phyloP scores from a whole-genome alignment of 2,113 vertebrate species.

The Podarcis cretensis region DNA sequence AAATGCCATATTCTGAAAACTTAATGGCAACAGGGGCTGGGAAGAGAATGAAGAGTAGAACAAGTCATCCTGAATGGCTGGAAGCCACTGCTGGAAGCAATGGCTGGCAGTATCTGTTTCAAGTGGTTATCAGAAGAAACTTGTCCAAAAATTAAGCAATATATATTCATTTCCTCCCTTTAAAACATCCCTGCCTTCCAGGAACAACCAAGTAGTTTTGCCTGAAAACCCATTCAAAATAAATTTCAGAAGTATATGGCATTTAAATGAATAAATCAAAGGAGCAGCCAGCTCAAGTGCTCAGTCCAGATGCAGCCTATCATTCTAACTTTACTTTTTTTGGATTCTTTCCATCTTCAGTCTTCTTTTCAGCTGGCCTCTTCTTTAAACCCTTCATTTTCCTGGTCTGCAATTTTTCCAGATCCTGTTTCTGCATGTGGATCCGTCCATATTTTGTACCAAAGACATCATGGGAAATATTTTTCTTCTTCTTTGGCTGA shows the following conservation, averaged over 20 bases:
- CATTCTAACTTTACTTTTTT: conserved; percentile 79
- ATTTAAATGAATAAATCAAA: conserved; percentile 17
- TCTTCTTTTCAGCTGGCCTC: conserved; percentile 75
- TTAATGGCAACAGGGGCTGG: not conserved
- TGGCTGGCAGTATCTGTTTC: not conserved
- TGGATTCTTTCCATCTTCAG: conserved; percentile 48
- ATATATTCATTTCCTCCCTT: not conserved
- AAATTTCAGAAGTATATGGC: not conserved
- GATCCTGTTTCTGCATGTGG: conserved; percentile 98
- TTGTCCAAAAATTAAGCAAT: not conserved
- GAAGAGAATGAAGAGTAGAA: not conserved
- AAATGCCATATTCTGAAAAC: not conserved
- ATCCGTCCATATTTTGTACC: conserved; percentile 91
- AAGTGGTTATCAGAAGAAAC: not conserved
- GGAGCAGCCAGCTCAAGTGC: not conserved
- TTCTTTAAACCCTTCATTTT: conserved; percentile 97
- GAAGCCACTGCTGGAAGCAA: not conserved
- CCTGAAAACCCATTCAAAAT: not conserved
- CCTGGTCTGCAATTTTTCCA: conserved; percentile 90
- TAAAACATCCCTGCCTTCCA: not conserved
- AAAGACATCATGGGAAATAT: conserved; percentile 91
- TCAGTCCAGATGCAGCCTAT: conserved; percentile 26
- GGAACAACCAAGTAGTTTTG: not conserved
- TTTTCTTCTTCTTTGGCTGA: conserved; percentile 96
- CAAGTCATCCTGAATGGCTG: not conserved